Base-by-base conservation (phyloP, 2,888 invertebrate species). In the Ormyrus rosae region DNA sequence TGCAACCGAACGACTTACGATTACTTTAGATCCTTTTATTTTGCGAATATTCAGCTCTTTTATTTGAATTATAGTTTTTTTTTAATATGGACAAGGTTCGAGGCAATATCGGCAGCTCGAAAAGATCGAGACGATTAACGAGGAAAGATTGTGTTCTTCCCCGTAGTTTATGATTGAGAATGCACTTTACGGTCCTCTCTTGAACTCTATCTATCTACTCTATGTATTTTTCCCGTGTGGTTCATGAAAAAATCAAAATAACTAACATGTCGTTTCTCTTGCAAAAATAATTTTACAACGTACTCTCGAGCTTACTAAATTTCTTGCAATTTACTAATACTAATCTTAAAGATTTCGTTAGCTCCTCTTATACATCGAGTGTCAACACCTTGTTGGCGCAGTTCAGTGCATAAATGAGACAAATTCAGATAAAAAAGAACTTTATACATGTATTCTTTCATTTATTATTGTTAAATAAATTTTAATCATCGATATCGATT, bases 171-270 rank as follows among this genome's bases (percentile, higher is more conserved):
- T 60, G 13, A 70, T 7, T 69, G 60, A 72, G 76, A 82, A 84
- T 86, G 86, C 86, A 86, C 87, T 88, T 88, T 87, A 86, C 87
- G 87, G 87, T 87, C 86, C 88, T 87, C 85, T 86, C 85, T 88
- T 85, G 83, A 83, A 85, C 84, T 87, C 83, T 84, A 11, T 77
- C 75, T 78, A 11, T 70, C 46, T 64, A 10, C 72, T 77, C 34
- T 75, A n/a, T 80, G 69, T 77, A 63, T 63, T 9, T 77, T 50
- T 83, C 50, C 67, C 65, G 71, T 78, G 80, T 83, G 78, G 68
- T 78, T 76, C 72, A 78, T 82, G 67, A 75, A 68, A 58, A 13
- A 77, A 13, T 13, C 13, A 1, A 58, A 6, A 61, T 67, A 60
- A 51, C 50, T 69, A 74, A 78, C 70, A 67, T 48, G 48, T 73